phyloP scores from a whole-genome alignment of 2,797 vertebrate genomes.

The Gallinago stenura region DNA sequence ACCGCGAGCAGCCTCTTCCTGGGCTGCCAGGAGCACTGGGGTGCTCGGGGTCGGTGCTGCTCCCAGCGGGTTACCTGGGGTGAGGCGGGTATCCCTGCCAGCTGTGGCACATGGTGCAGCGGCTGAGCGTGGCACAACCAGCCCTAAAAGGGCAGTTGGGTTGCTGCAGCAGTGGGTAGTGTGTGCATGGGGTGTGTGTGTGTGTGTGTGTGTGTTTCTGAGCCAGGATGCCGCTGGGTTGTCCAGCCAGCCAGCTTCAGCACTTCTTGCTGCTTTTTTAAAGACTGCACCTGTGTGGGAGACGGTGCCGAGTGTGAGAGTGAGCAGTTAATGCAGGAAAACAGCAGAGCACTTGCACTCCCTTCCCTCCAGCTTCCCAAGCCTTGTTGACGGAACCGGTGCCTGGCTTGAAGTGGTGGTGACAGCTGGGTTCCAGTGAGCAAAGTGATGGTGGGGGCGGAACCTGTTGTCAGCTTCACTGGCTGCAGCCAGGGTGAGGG shows the following conservation, averaged over 20 bases:
- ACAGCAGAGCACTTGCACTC: fast-evolving
- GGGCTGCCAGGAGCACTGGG: not conserved
- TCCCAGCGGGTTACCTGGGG: not conserved
- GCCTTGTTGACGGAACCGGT: not conserved
- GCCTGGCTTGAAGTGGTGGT: not conserved
- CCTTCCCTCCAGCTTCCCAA: not conserved
- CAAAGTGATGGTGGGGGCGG: not conserved
- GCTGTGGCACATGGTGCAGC: not conserved
- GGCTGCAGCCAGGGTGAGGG: not conserved
- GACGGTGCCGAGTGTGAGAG: not conserved
- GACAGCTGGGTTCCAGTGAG: not conserved
- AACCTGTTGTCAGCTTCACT: not conserved
- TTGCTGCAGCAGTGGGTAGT: not conserved
- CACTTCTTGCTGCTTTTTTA: not conserved
- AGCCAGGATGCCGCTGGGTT: not conserved
- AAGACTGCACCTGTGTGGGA: not conserved
- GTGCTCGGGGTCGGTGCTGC: not conserved
- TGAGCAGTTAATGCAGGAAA: not conserved
- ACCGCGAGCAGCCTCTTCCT: fast-evolving
- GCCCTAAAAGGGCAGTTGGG: fast-evolving
- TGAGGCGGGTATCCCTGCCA: not conserved
- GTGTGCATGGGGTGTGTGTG: not conserved
- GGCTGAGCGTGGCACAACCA: not conserved
- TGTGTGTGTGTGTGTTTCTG: not conserved
- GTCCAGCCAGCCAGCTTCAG: not conserved